A percentile compares a stretch with the other conserved stretches of the same genome.
Evolutionary conservation across 2,888 invertebrate species (phyloP).

Genomic region (Drosophila quinaria): DNA sequence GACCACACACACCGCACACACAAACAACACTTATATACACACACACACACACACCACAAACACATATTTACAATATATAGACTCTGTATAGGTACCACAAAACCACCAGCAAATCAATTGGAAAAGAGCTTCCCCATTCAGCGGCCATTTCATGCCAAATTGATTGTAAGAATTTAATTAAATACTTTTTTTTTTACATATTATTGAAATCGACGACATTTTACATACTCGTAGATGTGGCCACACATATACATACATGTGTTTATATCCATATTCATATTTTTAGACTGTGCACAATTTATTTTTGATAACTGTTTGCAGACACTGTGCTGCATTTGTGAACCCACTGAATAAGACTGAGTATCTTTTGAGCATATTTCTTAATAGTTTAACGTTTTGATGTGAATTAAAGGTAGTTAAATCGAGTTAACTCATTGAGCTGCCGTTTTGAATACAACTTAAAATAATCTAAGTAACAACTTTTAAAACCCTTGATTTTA

Average conservation of each 20-base stretch:
- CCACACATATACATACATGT: neutral
- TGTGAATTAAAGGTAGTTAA: too few species aligned
- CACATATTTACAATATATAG: constrained; percentile 11
- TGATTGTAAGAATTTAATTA: constrained; percentile 79
- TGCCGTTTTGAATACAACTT: too few species aligned
- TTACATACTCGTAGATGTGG: constrained; percentile 19
- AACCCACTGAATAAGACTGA: neutral
- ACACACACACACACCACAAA: constrained; percentile 9
- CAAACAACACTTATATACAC: too few species aligned
- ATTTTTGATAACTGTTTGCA: constrained; percentile 41
- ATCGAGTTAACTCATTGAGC: too few species aligned
- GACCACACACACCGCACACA: constrained; percentile 41
- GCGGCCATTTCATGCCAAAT: constrained; percentile 76
- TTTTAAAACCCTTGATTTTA: too few species aligned
- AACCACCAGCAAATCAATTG: constrained; percentile 78
- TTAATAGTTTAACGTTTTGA: neutral
- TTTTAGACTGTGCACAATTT: constrained; percentile 44
- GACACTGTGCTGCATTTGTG: constrained; percentile 4
- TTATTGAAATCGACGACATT: constrained; percentile 58
- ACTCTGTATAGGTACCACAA: constrained; percentile 63
- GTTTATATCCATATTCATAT: constrained; percentile 33
- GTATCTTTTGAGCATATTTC: neutral
- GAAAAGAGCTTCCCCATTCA: constrained; percentile 66
- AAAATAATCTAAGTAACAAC: too few species aligned
- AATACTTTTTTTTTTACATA: constrained; percentile 49